Base-by-base conservation (phyloP, 2,888 invertebrate species). In the Epicampocera succincta region DNA sequence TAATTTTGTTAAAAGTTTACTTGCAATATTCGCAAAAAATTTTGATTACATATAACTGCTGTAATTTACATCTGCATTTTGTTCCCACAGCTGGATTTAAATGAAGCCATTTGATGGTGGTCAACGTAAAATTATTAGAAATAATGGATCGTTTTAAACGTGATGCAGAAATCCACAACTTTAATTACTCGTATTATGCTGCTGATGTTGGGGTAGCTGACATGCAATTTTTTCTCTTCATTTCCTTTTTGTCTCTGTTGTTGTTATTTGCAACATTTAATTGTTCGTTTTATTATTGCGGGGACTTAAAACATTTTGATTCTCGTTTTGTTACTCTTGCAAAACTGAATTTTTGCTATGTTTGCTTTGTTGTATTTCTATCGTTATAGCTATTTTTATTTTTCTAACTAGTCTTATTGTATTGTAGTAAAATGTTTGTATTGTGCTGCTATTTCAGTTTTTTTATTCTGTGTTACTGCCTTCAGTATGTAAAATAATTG, bases 251-350 rank as follows among this genome's bases (percentile, higher is more conserved):
- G 12, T 17, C 52, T 42, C 60, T 60, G 13, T 42, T 48, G 17
- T 50, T 56, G 52, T 77, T 56, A 40, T 63, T 56, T 72, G 73
- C 61, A 58, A 68, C 80, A 80, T 77, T 83, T 83, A 83, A 83
- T 80, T 83, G 83, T 83, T 83, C 83, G 74, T 80, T 80, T 80
- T 83, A 76, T 80, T 80, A 77, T 83, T 77, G 65, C 60, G 33
- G 77, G 76, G 25, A 25, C 5, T 25, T 25, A 25, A 25, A 25
- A 25, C 25, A 25, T 25, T 25, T 25, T 25, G 2, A 25, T 2
- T 25, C 5, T 25, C 25, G 5, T 25, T 25, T 25, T 25, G 25
- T 5, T 2, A 25, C 25, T 83, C 68, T 56, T 74, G 54, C 56
- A 19, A 48, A 17, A 68, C 25, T 25, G 5, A n/a, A n/a, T n/a